These are phyloP conservation scores for Gnathonemus echidnorhynchus DNA, from an alignment of 2,113 vertebrate genomes.

Conservation along the genomic window DNA sequence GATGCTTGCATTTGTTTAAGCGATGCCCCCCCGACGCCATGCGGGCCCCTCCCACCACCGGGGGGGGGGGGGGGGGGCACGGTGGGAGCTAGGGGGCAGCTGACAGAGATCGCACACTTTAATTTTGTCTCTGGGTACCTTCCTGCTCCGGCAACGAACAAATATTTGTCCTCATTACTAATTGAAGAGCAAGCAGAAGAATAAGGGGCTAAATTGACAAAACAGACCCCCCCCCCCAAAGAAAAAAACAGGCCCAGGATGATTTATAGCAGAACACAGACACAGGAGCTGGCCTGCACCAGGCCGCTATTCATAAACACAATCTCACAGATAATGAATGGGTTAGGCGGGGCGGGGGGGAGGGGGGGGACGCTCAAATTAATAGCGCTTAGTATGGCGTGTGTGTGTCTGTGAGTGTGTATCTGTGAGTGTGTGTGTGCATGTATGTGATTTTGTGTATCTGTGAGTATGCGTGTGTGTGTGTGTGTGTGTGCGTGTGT, in stretches of 20 bases:
- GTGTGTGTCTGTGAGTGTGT: conserved; percentile 33
- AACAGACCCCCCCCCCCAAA: conserved; percentile 40
- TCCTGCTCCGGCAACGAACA: conserved; percentile 57
- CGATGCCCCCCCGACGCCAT: conserved; percentile 22
- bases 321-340: conserved; percentile 95
- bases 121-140: conserved; percentile 51
- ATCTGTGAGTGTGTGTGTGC: not conserved
- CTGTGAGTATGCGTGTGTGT: conserved; percentile 13
- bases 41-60: conserved; percentile 18
- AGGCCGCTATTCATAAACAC: conserved; percentile 98
- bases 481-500: not conserved
- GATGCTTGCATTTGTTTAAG: conserved; percentile 41
- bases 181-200: conserved; percentile 69
- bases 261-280: conserved; percentile 81
- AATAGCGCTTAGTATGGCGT: conserved; percentile 83
- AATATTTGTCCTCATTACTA: conserved; percentile 97
- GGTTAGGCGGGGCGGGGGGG: conserved; percentile 51
- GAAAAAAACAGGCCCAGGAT: conserved; percentile 41
- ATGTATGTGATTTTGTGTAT: conserved; percentile 30
- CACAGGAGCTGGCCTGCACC: conserved; percentile 70
- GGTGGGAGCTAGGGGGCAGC: conserved; percentile 29
- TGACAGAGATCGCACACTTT: conserved; percentile 50
- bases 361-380: conserved; percentile 79
- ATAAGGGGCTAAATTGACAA: conserved; percentile 64
- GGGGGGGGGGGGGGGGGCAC: conserved; percentile 29